Evolutionary conservation across 1,140 invertebrate species (phyloP), one percentile per base, ranked within the genome.

Genomic region (Druon quercuslanigerum): DNA sequence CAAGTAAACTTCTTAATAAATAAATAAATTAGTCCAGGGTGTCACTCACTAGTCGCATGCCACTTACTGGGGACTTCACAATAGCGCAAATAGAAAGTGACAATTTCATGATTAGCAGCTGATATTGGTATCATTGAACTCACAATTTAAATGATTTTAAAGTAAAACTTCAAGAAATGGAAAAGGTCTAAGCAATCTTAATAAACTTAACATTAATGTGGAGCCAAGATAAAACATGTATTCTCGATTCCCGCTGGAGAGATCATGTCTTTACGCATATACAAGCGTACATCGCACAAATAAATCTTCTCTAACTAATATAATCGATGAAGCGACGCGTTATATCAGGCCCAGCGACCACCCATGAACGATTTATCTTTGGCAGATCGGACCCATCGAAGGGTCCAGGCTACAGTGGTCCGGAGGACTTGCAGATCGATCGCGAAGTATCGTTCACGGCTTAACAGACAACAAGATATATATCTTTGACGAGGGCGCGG

Each of bases 381-480:
- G 50, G 72, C 76, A 79, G 74, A 80, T 79, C 51, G 46, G 71
- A 54, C 72, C 71, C 75, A 46, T 66, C 60, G 25, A 66, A 66
- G 60, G 25, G 60, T 66, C 25, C 60, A 66, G 60, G 16, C 7
- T 57, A 2, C 19, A 20, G 40, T 46, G 40, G 40, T 46, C 40
- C n/a, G 13, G 40, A 79, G 78, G 74, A 79, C 72, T 73, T 33
- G 78, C 70, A 50, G 54, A 20, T 73, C 66, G 78, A 80, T 79
- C 78, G 80, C 79, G 71, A 76, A 76, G 75, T 81, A 80, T 81
- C 78, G 78, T 82, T 84, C 77, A 81, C 79, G 81, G 77, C 78
- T 84, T 82, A 81, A 82, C 80, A 76, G 80, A 82, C 81, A 80
- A 71, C 73, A 76, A 83, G 82, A 84, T 86, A 77, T 82, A 84